phyloP scores from a whole-genome alignment of 2,888 invertebrate species.

The Lottia scabra region DNA sequence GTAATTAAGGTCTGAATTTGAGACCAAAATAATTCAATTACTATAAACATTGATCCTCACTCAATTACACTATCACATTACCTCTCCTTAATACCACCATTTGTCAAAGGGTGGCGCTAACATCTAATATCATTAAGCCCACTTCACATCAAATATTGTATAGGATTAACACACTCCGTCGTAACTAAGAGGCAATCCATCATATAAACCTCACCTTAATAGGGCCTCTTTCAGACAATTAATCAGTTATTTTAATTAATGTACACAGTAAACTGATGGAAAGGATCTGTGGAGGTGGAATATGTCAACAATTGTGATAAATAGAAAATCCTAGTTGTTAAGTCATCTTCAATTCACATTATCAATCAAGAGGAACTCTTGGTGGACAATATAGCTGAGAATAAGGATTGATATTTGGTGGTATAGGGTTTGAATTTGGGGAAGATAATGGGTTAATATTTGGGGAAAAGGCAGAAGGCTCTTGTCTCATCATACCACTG shows the following conservation, averaged over 20 bases:
- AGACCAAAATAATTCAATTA: not conserved
- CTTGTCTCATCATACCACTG: not conserved
- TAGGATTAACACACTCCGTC: slow-evolving; percentile 1
- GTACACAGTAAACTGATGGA: not conserved
- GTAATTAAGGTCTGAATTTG: no score
- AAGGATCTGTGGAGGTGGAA: not conserved
- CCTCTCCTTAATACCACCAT: not conserved
- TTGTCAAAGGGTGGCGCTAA: not conserved
- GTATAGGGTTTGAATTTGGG: not conserved
- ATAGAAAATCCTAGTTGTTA: not conserved
- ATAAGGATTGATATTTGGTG: not conserved
- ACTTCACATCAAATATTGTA: not conserved
- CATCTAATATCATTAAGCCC: not conserved
- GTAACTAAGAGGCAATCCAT: not conserved
- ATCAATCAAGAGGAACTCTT: not conserved
- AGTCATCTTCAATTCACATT: not conserved
- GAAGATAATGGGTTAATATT: not conserved
- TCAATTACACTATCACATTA: not conserved
- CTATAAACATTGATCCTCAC: not conserved
- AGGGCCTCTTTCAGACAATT: not conserved
- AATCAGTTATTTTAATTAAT: slow-evolving; percentile 3
- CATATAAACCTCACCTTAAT: not conserved
- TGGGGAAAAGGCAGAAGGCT: not conserved
- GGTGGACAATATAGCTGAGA: not conserved
- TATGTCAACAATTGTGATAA: not conserved